A percentile compares a stretch with the other conserved stretches of the same genome.
Evolutionary conservation across 1,140 invertebrate species (phyloP).

Genomic region (Chionoecetes opilio): DNA sequence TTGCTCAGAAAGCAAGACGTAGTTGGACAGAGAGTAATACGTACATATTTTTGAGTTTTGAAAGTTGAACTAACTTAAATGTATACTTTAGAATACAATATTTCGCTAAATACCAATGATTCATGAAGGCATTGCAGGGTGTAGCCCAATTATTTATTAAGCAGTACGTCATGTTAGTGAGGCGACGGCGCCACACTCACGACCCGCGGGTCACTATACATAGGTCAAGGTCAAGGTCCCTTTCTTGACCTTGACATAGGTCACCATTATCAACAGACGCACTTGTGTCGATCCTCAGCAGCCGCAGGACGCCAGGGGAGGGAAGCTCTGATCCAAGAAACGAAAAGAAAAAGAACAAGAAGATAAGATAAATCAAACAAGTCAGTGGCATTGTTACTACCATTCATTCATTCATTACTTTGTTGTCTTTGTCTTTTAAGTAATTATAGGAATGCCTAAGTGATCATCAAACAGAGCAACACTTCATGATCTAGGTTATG

Average conservation of each 20-base stretch:
- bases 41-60: slow-evolving; percentile 7
- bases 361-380: too few species aligned
- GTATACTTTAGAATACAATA: not conserved
- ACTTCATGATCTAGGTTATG: too few species aligned
- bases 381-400: too few species aligned
- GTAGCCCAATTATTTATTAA: slow-evolving; percentile 16
- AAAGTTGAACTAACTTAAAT: not conserved
- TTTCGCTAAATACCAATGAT: not conserved
- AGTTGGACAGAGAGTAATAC: slow-evolving; percentile 1
- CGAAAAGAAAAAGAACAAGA: too few species aligned
- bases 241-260: too few species aligned
- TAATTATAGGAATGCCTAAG: too few species aligned
- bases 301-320: not conserved
- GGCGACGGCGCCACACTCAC: not conserved
- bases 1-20: not conserved
- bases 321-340: too few species aligned
- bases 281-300: not conserved
- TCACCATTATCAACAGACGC: not conserved
- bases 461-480: too few species aligned
- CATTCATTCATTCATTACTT: too few species aligned
- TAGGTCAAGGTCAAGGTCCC: too few species aligned
- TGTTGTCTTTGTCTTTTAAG: too few species aligned
- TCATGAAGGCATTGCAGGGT: slow-evolving; percentile 17
- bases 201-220: not conserved
- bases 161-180: not conserved